Evolutionary conservation across 2,888 invertebrate genomes (phyloP), one percentile per base, ranked within the genome.

Genomic region (Isoperla grammatica): DNA sequence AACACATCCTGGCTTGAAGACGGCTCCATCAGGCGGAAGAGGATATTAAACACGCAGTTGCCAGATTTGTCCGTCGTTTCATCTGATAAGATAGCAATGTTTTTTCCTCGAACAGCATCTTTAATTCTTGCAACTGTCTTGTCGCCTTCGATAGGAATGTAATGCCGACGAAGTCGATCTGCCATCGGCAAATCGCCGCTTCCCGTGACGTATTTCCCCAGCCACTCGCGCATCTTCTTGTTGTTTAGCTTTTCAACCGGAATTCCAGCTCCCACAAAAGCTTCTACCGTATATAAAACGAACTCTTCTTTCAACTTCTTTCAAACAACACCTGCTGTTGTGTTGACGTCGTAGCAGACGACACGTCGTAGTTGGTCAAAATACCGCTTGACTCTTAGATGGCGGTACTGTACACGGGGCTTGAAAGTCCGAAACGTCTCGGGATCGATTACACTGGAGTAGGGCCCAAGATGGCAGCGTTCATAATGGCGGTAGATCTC

Each of bases 1-100:
- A 54, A n/a, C n/a, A 40, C 40, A 13, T 59, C 39, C 15, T 37
- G 29, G 17, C 13, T 12, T 11, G 53, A 53, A 9, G 22, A 17
- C 19, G 53, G 39, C 50, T 23, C 55, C 39, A 53, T 22, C 15
- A 40, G 17, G 17, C 23, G 50, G 23, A 58, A 35, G 3, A 59
- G 19, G 1, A 59, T 40, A 2, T 35, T 59, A 40, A 59, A 56
- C 17, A 59, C 59, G 17, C 50, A 59, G 35, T 43, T 37, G 22
- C 59, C 55, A 19, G 15, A 15, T 40, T 54, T 55, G 12, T 59
- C 54, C 11, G 59, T 59, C 12, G 59, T 59, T 40, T 59, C 59
- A 54, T 59, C 55, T 22, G 40, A 53, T 12, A 53, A 40, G 13
- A 59, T 29, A 11, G 19, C 53, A 19, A 56, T 17, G 13, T 39